Conservation (phyloP, 1,140 invertebrate species). For the Lamellibrachia luymesi region DNA sequence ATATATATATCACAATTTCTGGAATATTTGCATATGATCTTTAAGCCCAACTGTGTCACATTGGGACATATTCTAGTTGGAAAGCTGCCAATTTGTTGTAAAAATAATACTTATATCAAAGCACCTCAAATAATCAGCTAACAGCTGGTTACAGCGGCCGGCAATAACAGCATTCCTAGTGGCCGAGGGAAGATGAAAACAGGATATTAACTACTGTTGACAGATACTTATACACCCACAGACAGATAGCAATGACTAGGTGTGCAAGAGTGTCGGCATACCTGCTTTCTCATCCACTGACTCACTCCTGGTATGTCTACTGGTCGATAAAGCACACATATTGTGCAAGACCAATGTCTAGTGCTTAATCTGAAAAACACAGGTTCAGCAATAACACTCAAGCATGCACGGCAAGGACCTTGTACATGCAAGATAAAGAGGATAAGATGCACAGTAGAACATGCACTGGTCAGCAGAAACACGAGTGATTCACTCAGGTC, state of each 20-base stretch:
- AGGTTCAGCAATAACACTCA: not conserved
- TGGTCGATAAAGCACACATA: not conserved
- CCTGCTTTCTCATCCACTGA: not conserved
- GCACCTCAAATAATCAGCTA: not conserved
- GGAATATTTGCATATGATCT: no score
- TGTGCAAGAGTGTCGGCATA: not conserved
- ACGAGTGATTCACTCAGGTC: not conserved
- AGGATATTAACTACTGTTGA: not conserved
- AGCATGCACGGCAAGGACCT: not conserved
- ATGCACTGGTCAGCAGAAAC: not conserved
- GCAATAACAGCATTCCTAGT: not conserved
- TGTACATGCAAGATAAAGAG: not conserved
- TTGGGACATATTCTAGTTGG: not conserved
- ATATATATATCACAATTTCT: no score
- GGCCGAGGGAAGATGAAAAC: not conserved
- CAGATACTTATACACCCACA: not conserved
- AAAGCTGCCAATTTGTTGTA: not conserved
- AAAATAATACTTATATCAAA: not conserved
- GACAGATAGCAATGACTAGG: not conserved
- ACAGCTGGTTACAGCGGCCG: not conserved
- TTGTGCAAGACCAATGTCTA: not conserved
- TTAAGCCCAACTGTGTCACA: not conserved
- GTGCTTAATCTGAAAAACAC: slow-evolving; percentile 1
- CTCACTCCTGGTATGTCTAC: not conserved
- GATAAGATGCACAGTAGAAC: not conserved